These are phyloP conservation scores for Coccyzus lansbergi DNA, from an alignment of 2,797 vertebrate genomes.

Conservation along the genomic window DNA sequence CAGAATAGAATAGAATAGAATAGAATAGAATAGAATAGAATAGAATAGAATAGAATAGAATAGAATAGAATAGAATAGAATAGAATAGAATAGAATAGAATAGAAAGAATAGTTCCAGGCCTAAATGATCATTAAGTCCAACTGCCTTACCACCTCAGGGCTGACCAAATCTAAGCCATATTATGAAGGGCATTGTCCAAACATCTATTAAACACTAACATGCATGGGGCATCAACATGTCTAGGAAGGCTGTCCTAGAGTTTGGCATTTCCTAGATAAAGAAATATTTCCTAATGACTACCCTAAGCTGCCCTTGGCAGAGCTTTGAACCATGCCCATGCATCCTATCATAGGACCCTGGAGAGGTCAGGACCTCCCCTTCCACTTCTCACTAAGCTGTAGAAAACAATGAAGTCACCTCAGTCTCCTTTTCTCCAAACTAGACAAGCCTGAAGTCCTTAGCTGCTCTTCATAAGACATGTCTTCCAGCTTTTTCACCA, in stretches of 20 bases:
- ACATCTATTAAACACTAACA: background rate
- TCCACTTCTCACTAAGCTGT: background rate
- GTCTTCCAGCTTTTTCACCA: background rate
- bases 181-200: background rate
- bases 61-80: background rate
- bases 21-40: too few relatives aligned
- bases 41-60: too few relatives aligned
- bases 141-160: background rate
- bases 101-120: background rate
- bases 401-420: background rate
- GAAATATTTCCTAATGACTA: background rate
- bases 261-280: background rate
- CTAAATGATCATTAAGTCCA: background rate
- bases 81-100: too few relatives aligned
- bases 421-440: background rate
- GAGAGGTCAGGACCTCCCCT: background rate
- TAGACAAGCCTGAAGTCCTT: background rate
- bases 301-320: too few relatives aligned
- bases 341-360: accelerated
- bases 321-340: background rate
- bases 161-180: background rate
- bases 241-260: background rate
- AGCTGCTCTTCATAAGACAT: background rate
- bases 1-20: too few relatives aligned
- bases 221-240: accelerated